Evolutionary conservation across 2,888 invertebrate genomes (phyloP).

Genomic region (Yponomeuta malinellus): DNA sequence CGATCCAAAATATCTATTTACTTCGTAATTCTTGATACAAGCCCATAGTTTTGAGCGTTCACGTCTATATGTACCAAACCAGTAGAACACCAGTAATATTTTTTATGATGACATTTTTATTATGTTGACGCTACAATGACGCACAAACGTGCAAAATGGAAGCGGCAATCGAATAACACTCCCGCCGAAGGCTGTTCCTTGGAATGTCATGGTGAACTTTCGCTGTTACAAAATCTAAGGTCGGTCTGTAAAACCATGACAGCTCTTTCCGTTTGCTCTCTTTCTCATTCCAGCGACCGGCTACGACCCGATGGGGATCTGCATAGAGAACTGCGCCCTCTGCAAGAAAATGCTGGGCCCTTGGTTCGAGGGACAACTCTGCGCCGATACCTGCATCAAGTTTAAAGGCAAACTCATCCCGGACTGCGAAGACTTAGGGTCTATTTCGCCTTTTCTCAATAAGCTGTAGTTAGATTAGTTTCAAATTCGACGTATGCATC

Average conservation of each 20-base stretch:
- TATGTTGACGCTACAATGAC: no score
- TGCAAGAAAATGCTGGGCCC: constrained; percentile 92
- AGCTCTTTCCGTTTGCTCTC: constrained; percentile 4
- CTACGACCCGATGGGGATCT: constrained; percentile 79
- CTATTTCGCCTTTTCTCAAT: constrained; percentile 86
- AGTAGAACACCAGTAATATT: no score
- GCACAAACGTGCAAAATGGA: no score
- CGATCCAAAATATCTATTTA: no score
- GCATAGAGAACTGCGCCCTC: constrained; percentile 91
- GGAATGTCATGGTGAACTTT: no score
- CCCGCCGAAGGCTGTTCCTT: no score
- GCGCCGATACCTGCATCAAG: constrained; percentile 89
- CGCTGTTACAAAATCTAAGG: no score
- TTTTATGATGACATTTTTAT: no score
- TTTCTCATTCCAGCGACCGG: constrained; percentile 48
- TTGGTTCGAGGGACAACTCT: constrained; percentile 90
- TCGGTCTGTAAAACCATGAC: background rate
- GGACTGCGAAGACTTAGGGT: constrained; percentile 88
- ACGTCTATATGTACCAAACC: no score
- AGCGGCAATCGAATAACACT: no score
- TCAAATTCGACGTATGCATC: constrained; percentile 3
- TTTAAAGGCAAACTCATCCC: constrained; percentile 89
- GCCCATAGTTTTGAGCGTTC: no score
- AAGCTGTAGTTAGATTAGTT: constrained; percentile 38
- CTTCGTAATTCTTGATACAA: no score